Evolutionary conservation across 2,888 invertebrate genomes (phyloP), one percentile per base, ranked within the genome.

Genomic region (Caenorhabditis macrosperma): DNA sequence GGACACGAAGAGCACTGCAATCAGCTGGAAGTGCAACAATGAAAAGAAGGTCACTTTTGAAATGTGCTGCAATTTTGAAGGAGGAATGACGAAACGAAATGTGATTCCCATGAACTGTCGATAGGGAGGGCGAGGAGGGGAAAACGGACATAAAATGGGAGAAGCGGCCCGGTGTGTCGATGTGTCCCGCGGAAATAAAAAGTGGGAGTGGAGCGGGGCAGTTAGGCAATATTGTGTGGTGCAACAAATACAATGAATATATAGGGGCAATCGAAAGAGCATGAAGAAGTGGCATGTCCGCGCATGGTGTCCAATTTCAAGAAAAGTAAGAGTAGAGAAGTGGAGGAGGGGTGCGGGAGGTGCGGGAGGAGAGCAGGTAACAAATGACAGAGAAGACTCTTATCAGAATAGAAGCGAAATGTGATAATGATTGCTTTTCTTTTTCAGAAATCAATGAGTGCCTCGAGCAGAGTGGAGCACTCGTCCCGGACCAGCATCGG

Each of bases 21-120:
- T 66, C 74, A 75, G 74, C 66, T 66, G 66, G 50, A 63, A 63
- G 69, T 24, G 44, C 41, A 38, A 24, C 38, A 50, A 38, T 3
- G 24, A 55, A 35, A 7, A n/a, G n/a, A n/a, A 38, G n/a, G 24
- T 20, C 5, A 17, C n/a, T 52, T 24, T 63, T 20, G 57, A 22
- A 30, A n/a, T n/a, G 9, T 38, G 22, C 20, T 6, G 15, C 12
- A n/a, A n/a, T n/a, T n/a, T n/a, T n/a, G n/a, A n/a, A n/a, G 35
- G 35, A 12, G 17, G 22, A 57, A 28, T 35, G 38, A 38, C 15
- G 38, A 5, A 38, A 38, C 38, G 5, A 15, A 38, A 12, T 38
- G 38, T 38, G 38, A 15, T 38, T 38, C 12, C 9, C 12, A 10
- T 33, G 33, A 10, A 33, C 33, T n/a, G n/a, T n/a, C n/a, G n/a